Evolutionary conservation across 2,113 vertebrate species (phyloP), one percentile per base, ranked within the genome.

Genomic region (Chaetura pelagica): DNA sequence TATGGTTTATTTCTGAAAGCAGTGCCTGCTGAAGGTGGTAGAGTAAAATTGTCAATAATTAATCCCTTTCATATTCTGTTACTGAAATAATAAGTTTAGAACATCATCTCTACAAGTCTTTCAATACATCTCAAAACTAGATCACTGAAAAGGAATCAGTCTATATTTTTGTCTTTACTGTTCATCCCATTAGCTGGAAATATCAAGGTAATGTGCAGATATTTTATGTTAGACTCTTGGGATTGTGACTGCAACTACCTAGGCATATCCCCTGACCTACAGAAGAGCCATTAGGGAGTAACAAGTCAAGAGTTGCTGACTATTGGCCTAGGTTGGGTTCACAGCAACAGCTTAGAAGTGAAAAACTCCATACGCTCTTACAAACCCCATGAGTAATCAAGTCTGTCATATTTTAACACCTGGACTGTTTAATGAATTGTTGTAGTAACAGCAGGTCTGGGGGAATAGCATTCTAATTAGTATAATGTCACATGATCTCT

Each of bases 381-480:
- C 52, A 27, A 94, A 64, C 80, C 86, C 84, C 66, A 75, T 64
- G 66, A 93, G 90, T 55, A 95, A 81, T 92, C 91, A 93, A 94
- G 96, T 72, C 49, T 42, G 40, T 93, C 90, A 66, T 93, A 96
- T 94, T 96, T 97, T 95, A 80, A 80, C 64, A 86, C 90, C 75
- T 96, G 91, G 64, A 84, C 51, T 79, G 62, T 80, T 89, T 89
- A 94, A 93, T 96, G 94, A 96, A 81, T 96, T 93, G 54, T 55
- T 96, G 49, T 30, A 94, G 57, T 66, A 96, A 74, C 83, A 86
- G 61, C 49, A 92, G 87, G 68, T 95, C 59, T 94, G 58, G 30
- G 27, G 35, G 62, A 95, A 82, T 24, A 77, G 62, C 81, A 54
- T 72, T 91, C 90, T 93, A 95, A 97, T 94, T 90, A 95, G 82